A percentile compares a stretch with the other conserved stretches of the same genome.
Conservation (phyloP, 2,888 invertebrate genomes). For the Eucera pruinosa region DNA sequence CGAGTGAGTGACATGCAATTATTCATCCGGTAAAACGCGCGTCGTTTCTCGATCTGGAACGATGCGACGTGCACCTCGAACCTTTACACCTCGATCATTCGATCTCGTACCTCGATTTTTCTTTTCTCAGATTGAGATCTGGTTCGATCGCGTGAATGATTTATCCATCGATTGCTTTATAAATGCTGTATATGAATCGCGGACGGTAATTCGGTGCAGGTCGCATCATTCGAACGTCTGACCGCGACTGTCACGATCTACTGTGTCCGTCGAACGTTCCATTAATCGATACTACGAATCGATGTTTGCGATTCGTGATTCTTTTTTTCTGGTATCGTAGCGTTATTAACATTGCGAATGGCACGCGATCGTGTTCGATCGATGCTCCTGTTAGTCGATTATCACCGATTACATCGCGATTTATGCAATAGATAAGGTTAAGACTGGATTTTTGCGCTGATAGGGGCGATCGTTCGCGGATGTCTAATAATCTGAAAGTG, state of each 20-base stretch:
- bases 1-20: slow-evolving; percentile 51
- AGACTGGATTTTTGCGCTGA: not conserved
- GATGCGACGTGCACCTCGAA: too few species aligned
- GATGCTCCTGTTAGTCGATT: not conserved
- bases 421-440: slow-evolving; percentile 18
- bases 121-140: not conserved
- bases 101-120: not conserved
- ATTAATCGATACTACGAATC: slow-evolving; percentile 12
- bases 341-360: not conserved
- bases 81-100: too few species aligned
- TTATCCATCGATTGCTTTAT: too few species aligned
- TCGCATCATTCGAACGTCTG: not conserved
- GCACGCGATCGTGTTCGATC: not conserved
- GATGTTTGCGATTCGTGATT: not conserved
- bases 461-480: not conserved
- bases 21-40: not conserved
- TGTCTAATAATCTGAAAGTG: too few species aligned
- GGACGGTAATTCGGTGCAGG: too few species aligned
- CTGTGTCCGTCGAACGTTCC: not conserved
- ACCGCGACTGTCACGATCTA: not conserved
- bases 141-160: too few species aligned
- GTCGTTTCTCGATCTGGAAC: not conserved
- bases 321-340: not conserved
- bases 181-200: too few species aligned
- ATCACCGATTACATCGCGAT: slow-evolving; percentile 9